Percentiles rank a stretch among this genome's conserved stretches.
Conservation (phyloP, 2,113 vertebrate genomes). For the Dasyurus viverrinus region DNA sequence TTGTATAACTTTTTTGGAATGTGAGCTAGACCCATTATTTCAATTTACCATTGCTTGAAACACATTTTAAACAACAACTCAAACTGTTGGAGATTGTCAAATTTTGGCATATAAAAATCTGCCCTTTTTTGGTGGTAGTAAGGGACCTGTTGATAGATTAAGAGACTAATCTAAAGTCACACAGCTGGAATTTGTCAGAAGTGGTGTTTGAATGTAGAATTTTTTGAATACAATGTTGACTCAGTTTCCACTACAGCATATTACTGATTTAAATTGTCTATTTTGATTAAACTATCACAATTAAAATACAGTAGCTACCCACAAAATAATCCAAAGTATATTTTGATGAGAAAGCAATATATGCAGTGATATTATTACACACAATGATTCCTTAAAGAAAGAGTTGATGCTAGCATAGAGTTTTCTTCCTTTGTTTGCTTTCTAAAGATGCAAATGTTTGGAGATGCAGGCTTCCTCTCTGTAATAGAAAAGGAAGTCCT, state of each 20-base stretch:
- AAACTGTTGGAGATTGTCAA: not conserved
- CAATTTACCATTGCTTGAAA: not conserved
- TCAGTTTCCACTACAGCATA: not conserved
- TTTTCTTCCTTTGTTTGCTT: not conserved
- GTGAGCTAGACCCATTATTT: not conserved
- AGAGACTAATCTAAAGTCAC: not conserved
- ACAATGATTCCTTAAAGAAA: not conserved
- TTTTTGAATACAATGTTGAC: not conserved
- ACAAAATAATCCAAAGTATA: not conserved
- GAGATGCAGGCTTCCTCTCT: not conserved
- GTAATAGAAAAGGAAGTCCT: not conserved
- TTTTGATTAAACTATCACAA: not conserved
- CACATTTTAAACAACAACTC: not conserved
- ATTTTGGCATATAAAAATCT: not conserved
- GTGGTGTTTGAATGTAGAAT: not conserved
- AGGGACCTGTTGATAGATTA: not conserved
- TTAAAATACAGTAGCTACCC: not conserved
- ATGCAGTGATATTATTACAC: not conserved
- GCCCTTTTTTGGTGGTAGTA: not conserved
- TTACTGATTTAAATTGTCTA: not conserved
- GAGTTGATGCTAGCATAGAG: not conserved
- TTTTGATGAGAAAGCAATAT: not conserved
- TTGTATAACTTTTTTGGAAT: not conserved
- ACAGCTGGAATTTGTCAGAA: not conserved
- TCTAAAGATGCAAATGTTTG: not conserved